Percentiles rank a stretch among this genome's conserved stretches.
Conservation (phyloP, 2,113 vertebrate species). For the Cromileptes altivelis region DNA sequence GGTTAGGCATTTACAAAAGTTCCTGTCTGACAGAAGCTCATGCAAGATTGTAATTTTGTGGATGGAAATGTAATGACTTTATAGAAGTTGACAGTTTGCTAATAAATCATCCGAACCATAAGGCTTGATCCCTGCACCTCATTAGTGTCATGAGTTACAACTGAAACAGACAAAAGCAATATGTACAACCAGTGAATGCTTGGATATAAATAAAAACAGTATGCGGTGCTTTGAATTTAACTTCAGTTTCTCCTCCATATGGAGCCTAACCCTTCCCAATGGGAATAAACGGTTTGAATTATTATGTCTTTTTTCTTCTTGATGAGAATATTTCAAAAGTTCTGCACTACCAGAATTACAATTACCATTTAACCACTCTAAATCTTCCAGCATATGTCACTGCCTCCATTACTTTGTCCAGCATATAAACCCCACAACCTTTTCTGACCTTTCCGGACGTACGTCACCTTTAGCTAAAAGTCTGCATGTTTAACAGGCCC, state of each 20-base stretch:
- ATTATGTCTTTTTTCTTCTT: not conserved
- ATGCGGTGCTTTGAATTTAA: not conserved
- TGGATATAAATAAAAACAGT: not conserved
- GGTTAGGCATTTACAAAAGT: not conserved
- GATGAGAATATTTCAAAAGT: not conserved
- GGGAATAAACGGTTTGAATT: not conserved
- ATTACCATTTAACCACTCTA: conserved; percentile 5
- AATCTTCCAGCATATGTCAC: conserved; percentile 27
- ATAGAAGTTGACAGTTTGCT: conserved; percentile 23
- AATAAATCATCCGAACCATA: conserved; percentile 19
- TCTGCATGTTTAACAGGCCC: conserved; percentile 70
- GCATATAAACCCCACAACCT: conserved; percentile 59
- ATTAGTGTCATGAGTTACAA: conserved; percentile 28
- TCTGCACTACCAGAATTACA: not conserved
- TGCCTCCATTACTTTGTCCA: conserved; percentile 31
- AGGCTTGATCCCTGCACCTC: not conserved
- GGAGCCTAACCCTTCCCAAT: not conserved
- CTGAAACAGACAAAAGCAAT: not conserved
- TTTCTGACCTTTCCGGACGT: conserved; percentile 77
- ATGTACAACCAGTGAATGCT: not conserved
- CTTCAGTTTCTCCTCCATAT: not conserved
- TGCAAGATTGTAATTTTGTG: not conserved
- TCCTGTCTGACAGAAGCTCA: not conserved
- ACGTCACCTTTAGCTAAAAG: conserved; percentile 51
- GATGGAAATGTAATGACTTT: not conserved